phyloP scores from a whole-genome alignment of 2,797 vertebrate genomes.

The Strix occidentalis region DNA sequence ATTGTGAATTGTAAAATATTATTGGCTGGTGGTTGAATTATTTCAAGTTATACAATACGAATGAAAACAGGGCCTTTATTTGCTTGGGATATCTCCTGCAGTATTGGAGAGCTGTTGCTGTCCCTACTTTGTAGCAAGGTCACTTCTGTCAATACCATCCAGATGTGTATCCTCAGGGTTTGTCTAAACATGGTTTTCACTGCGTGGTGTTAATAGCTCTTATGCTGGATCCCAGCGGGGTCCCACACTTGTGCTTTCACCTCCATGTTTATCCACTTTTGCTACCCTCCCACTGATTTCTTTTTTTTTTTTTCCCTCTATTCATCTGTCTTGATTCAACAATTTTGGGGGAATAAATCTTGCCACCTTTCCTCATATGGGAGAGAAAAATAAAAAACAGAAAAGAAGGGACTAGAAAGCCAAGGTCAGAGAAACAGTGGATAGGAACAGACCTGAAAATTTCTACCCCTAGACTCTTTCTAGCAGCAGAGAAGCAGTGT shows the following conservation, averaged over 20 bases:
- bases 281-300: not conserved
- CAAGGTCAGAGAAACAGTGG: fast-evolving
- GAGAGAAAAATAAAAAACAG: not conserved
- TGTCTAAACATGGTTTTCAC: conserved; percentile 1
- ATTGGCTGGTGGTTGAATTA: not conserved
- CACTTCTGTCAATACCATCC: conserved; percentile 21
- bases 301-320: not conserved
- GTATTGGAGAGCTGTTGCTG: not conserved
- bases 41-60: not conserved
- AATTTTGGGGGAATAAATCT: not conserved
- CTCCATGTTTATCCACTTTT: not conserved
- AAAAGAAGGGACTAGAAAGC: not conserved
- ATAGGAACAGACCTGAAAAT: not conserved
- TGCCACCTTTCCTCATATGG: not conserved
- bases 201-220: conserved; percentile 29
- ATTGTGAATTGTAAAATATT: not conserved
- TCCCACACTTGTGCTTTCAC: conserved; percentile 28
- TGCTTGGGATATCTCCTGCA: not conserved
- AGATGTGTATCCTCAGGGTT: conserved; percentile 56
- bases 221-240: not conserved
- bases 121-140: conserved; percentile 15
- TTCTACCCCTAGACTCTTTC: not conserved
- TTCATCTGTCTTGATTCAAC: not conserved
- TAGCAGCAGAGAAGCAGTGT: not conserved
- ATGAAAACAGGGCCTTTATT: not conserved